These are phyloP conservation scores for Arctocebus calabarensis DNA, from an alignment of 2,797 vertebrate genomes.

Conservation along the genomic window DNA sequence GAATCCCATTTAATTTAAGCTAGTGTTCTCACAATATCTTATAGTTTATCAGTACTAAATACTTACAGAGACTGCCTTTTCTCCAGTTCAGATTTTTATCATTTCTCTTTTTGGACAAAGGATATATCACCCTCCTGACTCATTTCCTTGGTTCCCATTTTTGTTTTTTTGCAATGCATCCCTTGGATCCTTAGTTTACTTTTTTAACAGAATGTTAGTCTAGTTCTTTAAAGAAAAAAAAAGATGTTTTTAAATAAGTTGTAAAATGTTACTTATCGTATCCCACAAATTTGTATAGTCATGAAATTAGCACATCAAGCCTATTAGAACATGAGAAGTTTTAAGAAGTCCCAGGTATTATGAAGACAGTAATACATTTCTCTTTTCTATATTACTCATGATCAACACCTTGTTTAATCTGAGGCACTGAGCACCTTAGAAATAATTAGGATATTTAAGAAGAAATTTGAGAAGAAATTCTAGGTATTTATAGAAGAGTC, in stretches of 20 bases:
- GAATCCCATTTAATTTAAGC: background rate
- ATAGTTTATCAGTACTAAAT: background rate
- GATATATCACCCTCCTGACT: background rate
- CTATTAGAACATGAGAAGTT: background rate
- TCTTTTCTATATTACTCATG: background rate
- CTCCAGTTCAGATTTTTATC: background rate
- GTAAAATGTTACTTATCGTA: background rate
- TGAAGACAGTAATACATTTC: background rate
- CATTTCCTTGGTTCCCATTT: background rate
- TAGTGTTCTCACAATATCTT: background rate
- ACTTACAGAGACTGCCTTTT: background rate
- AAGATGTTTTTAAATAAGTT: background rate
- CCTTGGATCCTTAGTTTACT: background rate
- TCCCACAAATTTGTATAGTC: background rate
- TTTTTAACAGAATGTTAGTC: background rate
- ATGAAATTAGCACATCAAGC: background rate
- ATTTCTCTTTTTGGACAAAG: background rate
- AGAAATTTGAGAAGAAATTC: background rate
- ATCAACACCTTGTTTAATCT: background rate
- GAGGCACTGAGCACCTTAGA: background rate
- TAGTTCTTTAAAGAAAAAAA: constrained; percentile 3
- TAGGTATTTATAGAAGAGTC: background rate
- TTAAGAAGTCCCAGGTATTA: background rate
- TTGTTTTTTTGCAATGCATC: background rate
- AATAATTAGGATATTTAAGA: background rate